phyloP scores from a whole-genome alignment of 2,888 invertebrate genomes.

The Allacma fusca region DNA sequence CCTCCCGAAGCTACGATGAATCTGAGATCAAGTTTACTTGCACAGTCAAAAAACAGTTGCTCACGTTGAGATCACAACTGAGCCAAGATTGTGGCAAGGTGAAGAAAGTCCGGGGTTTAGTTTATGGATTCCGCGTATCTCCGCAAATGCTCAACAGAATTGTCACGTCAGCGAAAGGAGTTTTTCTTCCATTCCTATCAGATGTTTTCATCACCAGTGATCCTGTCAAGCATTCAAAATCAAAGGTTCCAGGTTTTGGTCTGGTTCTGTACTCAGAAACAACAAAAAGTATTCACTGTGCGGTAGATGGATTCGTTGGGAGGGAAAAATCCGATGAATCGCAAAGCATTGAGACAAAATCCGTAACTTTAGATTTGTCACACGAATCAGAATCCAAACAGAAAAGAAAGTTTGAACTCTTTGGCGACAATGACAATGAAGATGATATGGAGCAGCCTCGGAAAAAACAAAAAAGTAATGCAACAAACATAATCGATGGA shows the following conservation, averaged over 20 bases:
- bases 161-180: conserved; percentile 90
- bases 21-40: conserved; percentile 84
- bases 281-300: conserved; percentile 56
- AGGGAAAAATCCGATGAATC: conserved; percentile 40
- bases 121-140: conserved; percentile 88
- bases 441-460: conserved; percentile 30
- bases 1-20: conserved; percentile 55
- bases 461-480: conserved; percentile 37
- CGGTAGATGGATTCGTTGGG: conserved; percentile 58
- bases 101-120: conserved; percentile 89
- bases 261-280: conserved; percentile 59
- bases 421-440: conserved; percentile 53
- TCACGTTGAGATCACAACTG: conserved; percentile 71
- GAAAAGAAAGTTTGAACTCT: conserved; percentile 55
- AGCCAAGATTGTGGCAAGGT: conserved; percentile 82
- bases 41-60: conserved; percentile 82
- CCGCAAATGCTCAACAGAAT: conserved; percentile 93
- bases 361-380: conserved; percentile 38
- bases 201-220: conserved; percentile 97
- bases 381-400: conserved; percentile 39
- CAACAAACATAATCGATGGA: conserved; percentile 32
- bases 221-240: conserved; percentile 84
- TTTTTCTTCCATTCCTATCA: conserved; percentile 87
- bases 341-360: neutral
- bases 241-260: conserved; percentile 76